Evolutionary conservation across 2,797 vertebrate genomes (phyloP).

Genomic region (Syngnathus acus): DNA sequence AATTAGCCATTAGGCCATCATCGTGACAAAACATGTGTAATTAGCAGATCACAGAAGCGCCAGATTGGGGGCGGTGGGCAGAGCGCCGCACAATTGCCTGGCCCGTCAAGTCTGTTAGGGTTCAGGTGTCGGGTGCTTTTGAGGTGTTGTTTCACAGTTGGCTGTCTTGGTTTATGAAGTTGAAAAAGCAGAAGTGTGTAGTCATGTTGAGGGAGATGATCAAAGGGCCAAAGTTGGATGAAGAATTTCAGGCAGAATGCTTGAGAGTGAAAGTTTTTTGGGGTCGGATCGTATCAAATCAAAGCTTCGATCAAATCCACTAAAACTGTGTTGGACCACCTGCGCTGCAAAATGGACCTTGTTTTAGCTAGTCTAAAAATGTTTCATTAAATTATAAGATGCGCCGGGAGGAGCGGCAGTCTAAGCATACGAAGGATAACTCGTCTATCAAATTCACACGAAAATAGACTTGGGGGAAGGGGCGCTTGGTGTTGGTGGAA

Average conservation of each 20-base stretch:
- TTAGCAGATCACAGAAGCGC: constrained; percentile 49
- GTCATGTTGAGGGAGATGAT: neutral
- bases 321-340: too few relatives aligned
- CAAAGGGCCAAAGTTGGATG: neutral
- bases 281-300: constrained; percentile 57
- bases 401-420: too few relatives aligned
- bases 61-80: neutral
- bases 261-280: constrained; percentile 50
- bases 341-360: too few relatives aligned
- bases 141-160: constrained; percentile 23
- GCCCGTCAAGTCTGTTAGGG: neutral
- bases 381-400: too few relatives aligned
- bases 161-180: constrained; percentile 23
- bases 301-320: constrained; percentile 29
- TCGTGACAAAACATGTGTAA: constrained; percentile 67
- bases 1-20: constrained; percentile 71
- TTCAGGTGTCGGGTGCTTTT: constrained; percentile 46
- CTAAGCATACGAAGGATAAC: too few relatives aligned
- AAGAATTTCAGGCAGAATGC: constrained; percentile 23
- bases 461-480: too few relatives aligned
- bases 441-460: too few relatives aligned
- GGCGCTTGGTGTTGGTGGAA: too few relatives aligned
- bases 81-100: neutral
- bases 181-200: neutral
- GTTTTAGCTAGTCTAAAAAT: too few relatives aligned